Conservation (phyloP, 2,888 invertebrate genomes). For the Caenorhabditis sinica region DNA sequence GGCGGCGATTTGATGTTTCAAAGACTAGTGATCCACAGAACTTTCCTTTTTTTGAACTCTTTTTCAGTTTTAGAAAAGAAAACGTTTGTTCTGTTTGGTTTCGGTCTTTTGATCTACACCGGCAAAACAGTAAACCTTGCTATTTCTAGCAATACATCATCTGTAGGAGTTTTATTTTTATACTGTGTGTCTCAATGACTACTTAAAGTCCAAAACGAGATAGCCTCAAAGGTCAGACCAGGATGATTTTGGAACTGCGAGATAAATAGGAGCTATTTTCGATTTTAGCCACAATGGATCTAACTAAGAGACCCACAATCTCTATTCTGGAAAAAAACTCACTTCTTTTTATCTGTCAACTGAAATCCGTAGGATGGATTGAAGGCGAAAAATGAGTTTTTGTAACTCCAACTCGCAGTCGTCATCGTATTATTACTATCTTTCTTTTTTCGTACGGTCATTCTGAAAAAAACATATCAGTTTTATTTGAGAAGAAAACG, state of each 20-base stretch:
- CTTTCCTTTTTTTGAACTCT: background rate
- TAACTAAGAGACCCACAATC: no score
- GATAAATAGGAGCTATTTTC: no score
- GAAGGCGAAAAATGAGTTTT: slow-evolving; percentile 69
- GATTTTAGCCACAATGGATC: no score
- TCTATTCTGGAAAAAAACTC: background rate
- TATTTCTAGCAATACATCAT: background rate
- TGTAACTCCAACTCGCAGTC: slow-evolving; percentile 71
- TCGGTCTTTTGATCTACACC: background rate
- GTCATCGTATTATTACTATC: slow-evolving; percentile 57
- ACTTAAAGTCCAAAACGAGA: no score
- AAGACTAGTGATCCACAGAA: slow-evolving; percentile 4
- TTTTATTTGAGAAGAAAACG: background rate
- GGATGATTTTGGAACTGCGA: no score
- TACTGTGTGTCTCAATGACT: no score
- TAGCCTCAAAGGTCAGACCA: no score
- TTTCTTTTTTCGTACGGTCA: slow-evolving; percentile 69
- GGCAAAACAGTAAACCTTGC: background rate
- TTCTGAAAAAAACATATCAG: slow-evolving; percentile 39
- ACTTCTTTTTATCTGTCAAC: slow-evolving; percentile 68
- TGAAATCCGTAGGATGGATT: slow-evolving; percentile 69
- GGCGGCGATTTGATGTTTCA: slow-evolving; percentile 25
- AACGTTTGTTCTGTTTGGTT: background rate
- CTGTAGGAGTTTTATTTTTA: no score
- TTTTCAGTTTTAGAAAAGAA: slow-evolving; percentile 7